Evolutionary conservation across 2,888 invertebrate species (phyloP).

Genomic region (Cataglyphis rosenhaueri): DNA sequence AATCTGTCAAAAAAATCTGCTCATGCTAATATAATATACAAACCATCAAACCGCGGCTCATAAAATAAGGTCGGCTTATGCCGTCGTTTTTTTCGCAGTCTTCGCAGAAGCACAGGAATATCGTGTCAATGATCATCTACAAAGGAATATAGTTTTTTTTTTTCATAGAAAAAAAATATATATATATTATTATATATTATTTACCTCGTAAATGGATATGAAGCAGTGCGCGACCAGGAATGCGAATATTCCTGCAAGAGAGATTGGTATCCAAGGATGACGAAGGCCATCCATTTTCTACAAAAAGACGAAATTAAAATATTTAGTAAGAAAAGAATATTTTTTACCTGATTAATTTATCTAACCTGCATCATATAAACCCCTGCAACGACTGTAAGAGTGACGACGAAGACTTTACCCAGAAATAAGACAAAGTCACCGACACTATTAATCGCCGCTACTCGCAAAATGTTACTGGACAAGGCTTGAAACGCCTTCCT

Average conservation of each 20-base stretch:
- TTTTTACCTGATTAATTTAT: not conserved
- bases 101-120: constrained; percentile 90
- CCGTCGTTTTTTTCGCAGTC: constrained; percentile 90
- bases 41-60: constrained; percentile 89
- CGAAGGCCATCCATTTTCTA: constrained; percentile 87
- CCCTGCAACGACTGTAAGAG: constrained; percentile 88
- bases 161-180: not conserved
- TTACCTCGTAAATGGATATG: constrained; percentile 91
- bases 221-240: constrained; percentile 91
- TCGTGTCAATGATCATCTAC: constrained; percentile 90
- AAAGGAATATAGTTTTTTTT: constrained; percentile 66
- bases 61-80: constrained; percentile 88
- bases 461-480: constrained; percentile 88
- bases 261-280: constrained; percentile 88
- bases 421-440: constrained; percentile 91
- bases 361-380: constrained; percentile 87
- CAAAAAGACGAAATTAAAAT: constrained; percentile 22
- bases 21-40: constrained; percentile 4
- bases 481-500: constrained; percentile 88
- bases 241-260: constrained; percentile 88
- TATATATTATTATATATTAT: constrained; percentile 29
- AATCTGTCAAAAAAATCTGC: not conserved
- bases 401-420: constrained; percentile 89
- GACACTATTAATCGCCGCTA: constrained; percentile 91
- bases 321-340: not conserved